phyloP scores from a whole-genome alignment of 1,140 invertebrate genomes.

The Diorhabda sublineata region DNA sequence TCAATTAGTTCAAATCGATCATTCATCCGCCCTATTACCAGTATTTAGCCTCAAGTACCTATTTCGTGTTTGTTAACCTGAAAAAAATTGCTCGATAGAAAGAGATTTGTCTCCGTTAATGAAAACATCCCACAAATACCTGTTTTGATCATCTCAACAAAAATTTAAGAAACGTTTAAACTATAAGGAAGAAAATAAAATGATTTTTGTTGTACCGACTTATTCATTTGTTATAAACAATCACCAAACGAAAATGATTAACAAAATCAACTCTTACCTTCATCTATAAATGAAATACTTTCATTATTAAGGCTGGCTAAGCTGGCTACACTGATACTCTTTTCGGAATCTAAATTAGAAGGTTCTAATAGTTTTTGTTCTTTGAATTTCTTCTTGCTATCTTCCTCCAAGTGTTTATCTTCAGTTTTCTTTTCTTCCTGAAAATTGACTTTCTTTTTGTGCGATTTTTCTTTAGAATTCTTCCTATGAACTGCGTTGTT shows the following conservation, averaged over 20 bases:
- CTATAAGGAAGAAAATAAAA: too few species aligned
- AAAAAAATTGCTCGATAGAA: too few species aligned
- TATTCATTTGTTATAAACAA: not conserved
- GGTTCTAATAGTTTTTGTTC: conserved; percentile 17
- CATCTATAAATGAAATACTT: conserved; percentile 44
- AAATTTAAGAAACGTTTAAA: too few species aligned
- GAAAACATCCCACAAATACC: too few species aligned
- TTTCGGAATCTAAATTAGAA: conserved; percentile 39
- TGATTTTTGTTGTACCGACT: too few species aligned
- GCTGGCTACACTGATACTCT: conserved; percentile 43
- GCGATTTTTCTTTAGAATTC: conserved; percentile 32
- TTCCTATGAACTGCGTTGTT: conserved; percentile 31
- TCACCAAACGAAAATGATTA: not conserved
- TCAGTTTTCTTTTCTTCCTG: conserved; percentile 33
- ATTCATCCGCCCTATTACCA: too few species aligned
- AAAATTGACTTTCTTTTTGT: conserved; percentile 44
- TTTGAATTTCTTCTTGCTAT: conserved; percentile 20
- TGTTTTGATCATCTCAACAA: too few species aligned
- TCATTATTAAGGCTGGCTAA: conserved; percentile 41
- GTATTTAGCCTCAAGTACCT: too few species aligned
- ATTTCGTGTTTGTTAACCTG: too few species aligned
- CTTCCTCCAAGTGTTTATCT: conserved; percentile 25
- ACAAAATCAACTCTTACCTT: conserved; percentile 22
- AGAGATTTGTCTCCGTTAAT: too few species aligned
- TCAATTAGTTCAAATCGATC: too few species aligned